Evolutionary conservation across 92 coral and sea anemone species (phyloP).

Genomic region (Phymanthus crucifer): DNA sequence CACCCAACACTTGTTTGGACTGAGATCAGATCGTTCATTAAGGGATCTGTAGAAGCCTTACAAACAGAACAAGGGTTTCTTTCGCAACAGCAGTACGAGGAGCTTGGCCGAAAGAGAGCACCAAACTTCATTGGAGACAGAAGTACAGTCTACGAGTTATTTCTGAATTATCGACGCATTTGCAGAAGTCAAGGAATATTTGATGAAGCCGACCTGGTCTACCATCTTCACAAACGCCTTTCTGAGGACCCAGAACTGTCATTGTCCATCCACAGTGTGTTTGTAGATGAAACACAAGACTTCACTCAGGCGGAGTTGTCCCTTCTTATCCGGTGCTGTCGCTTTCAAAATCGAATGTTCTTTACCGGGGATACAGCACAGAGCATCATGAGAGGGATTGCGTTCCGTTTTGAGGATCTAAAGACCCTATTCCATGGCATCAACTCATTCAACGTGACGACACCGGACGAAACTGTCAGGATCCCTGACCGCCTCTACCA

Average conservation of each 20-base stretch:
- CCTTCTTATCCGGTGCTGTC: constrained; percentile 87
- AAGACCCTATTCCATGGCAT: constrained; percentile 83
- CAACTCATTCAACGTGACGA: constrained; percentile 46
- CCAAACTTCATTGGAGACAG: constrained; percentile 91
- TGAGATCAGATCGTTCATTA: constrained; percentile 93
- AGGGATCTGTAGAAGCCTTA: constrained; percentile 93
- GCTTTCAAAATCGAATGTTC: constrained; percentile 84
- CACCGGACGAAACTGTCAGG: constrained; percentile 36
- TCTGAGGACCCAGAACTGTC: constrained; percentile 54
- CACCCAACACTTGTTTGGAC: constrained; percentile 98
- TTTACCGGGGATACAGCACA: constrained; percentile 99
- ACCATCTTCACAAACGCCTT: constrained; percentile 80
- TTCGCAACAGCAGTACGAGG: constrained; percentile 67
- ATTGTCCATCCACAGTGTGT: constrained; percentile 91
- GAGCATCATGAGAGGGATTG: constrained; percentile 97
- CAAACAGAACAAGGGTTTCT: constrained; percentile 62
- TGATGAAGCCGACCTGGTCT: constrained; percentile 92
- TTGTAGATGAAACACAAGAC: constrained; percentile 98
- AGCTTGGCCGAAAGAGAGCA: constrained; percentile 86
- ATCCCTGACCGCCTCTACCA: constrained; percentile 85
- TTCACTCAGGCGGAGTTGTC: constrained; percentile 95
- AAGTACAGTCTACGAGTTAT: constrained; percentile 61
- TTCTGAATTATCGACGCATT: constrained; percentile 68
- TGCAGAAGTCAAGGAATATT: constrained; percentile 64
- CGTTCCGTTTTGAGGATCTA: constrained; percentile 92